Conservation (phyloP, 2,888 invertebrate genomes). For the Cheilosia impressa region DNA sequence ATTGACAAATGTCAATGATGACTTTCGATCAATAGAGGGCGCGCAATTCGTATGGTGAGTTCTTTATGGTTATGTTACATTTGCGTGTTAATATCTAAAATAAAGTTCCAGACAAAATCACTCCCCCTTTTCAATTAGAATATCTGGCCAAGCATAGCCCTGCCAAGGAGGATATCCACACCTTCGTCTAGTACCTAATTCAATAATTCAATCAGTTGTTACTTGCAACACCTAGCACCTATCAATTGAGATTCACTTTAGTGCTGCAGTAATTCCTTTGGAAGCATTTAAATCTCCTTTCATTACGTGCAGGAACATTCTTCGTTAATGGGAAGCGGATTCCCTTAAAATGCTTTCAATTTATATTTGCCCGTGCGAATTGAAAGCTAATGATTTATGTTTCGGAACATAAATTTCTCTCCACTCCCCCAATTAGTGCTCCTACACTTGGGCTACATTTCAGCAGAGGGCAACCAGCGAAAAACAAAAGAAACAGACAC, state of each 20-base stretch:
- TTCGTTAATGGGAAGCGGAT: background rate
- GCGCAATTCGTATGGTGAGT: too few species aligned
- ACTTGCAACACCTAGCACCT: background rate
- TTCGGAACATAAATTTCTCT: slow-evolving; percentile 46
- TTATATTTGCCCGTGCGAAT: slow-evolving; percentile 51
- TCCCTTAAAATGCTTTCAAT: slow-evolving; percentile 58
- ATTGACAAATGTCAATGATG: too few species aligned
- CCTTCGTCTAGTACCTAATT: background rate
- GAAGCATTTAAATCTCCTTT: slow-evolving; percentile 36
- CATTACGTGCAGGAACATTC: slow-evolving; percentile 11
- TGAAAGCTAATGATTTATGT: slow-evolving; percentile 67
- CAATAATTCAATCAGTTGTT: background rate
- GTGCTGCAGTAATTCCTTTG: background rate
- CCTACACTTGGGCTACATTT: slow-evolving; percentile 49
- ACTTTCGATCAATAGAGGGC: too few species aligned
- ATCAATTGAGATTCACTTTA: background rate
- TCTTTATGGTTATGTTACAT: too few species aligned
- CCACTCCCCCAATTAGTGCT: slow-evolving; percentile 42
- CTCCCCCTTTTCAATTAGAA: too few species aligned
- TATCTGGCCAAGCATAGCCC: too few species aligned
- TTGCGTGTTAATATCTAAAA: too few species aligned
- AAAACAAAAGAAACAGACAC: slow-evolving; percentile 31
- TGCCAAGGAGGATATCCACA: too few species aligned
- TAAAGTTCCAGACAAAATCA: too few species aligned
- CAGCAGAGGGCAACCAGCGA: background rate